Evolutionary conservation across 2,888 invertebrate species (phyloP).

Genomic region (Electrophaes corylata): DNA sequence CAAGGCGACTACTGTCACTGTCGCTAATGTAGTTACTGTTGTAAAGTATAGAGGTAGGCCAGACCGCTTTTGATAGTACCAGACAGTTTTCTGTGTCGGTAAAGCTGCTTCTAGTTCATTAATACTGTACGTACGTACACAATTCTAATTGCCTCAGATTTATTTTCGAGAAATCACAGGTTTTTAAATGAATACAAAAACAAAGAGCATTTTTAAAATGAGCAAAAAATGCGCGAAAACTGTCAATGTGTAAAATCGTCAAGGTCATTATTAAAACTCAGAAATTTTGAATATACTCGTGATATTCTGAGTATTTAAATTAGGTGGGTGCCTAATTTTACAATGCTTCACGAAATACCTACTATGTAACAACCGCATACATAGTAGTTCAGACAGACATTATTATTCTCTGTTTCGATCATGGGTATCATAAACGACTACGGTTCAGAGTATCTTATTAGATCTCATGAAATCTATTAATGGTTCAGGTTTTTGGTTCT

Average conservation of each 20-base stretch:
- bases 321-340: no score
- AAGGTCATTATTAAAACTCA: conserved; percentile 20
- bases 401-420: no score
- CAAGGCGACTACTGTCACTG: conserved; percentile 23
- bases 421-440: no score
- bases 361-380: no score
- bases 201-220: conserved; percentile 12
- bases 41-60: not conserved
- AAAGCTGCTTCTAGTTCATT: not conserved
- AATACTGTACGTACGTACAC: no score
- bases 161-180: conserved; percentile 2
- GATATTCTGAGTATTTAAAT: no score
- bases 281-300: not conserved
- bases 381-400: no score
- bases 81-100: not conserved
- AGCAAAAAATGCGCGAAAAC: conserved; percentile 26
- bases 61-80: not conserved
- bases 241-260: conserved; percentile 28
- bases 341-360: not conserved
- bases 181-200: conserved; percentile 7
- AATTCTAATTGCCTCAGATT: no score
- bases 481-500: no score
- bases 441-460: no score
- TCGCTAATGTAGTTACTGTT: not conserved
- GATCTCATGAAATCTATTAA: no score